Percentiles rank a stretch among this genome's conserved stretches.
These are phyloP conservation scores for Caenorhabditis sp. DNA, from an alignment of 2,888 invertebrate genomes.

Conservation along the genomic window DNA sequence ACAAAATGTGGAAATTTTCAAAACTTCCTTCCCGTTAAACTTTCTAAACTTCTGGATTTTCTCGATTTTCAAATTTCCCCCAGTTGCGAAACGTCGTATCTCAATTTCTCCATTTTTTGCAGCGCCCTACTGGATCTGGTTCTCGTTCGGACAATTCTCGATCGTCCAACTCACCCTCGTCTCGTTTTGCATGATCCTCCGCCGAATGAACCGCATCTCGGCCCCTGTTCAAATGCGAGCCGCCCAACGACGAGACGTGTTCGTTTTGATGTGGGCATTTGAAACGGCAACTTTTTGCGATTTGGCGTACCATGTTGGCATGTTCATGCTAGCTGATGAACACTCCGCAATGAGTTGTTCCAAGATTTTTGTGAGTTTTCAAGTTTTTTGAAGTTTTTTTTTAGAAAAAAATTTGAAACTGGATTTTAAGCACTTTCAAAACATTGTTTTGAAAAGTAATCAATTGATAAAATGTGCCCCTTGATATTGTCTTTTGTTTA, in stretches of 20 bases:
- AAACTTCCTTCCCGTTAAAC: too few species aligned
- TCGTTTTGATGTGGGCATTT: constrained; percentile 70
- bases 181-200: constrained; percentile 71
- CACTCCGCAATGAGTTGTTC: constrained; percentile 66
- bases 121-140: constrained; percentile 77
- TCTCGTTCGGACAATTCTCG: constrained; percentile 70
- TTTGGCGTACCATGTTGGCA: constrained; percentile 70
- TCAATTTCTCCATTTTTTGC: too few species aligned
- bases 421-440: too few species aligned
- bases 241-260: constrained; percentile 65
- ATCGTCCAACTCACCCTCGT: constrained; percentile 75
- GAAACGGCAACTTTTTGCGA: constrained; percentile 71
- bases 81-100: not conserved
- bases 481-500: too few species aligned
- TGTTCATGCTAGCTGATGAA: constrained; percentile 71
- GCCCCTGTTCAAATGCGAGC: constrained; percentile 67
- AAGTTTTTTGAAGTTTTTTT: not conserved
- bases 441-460: too few species aligned
- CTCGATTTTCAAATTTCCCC: not conserved
- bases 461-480: too few species aligned
- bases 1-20: too few species aligned
- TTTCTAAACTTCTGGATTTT: too few species aligned
- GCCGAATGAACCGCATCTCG: constrained; percentile 72
- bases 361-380: constrained; percentile 72
- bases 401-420: not conserved